Evolutionary conservation across 1,140 invertebrate species (phyloP).

Genomic region (Neodiprion pinetum): DNA sequence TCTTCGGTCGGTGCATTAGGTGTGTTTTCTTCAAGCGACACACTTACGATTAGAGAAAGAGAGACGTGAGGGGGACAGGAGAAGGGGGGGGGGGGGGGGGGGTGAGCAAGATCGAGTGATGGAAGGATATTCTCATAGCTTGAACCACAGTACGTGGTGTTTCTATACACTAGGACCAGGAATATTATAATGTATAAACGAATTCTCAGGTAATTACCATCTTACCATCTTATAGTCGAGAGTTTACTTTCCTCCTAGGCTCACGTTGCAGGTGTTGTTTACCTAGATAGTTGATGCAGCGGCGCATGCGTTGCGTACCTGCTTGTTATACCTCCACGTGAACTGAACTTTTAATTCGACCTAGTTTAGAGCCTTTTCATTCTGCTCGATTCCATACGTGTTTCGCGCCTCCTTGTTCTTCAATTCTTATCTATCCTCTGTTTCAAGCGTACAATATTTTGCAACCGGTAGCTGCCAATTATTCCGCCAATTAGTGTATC

Average conservation of each 20-base stretch:
- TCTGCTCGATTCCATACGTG: background rate
- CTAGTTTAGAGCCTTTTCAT: no score
- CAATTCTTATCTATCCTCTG: background rate
- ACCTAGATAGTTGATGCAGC: background rate
- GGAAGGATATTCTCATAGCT: background rate
- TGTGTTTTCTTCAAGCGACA: background rate
- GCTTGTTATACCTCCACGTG: no score
- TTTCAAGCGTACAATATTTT: background rate
- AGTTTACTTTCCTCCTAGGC: background rate
- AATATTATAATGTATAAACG: background rate
- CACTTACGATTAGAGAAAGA: background rate
- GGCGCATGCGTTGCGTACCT: background rate
- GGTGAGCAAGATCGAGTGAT: no score
- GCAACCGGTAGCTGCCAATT: constrained; percentile 1
- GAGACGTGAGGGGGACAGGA: no score
- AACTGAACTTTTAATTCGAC: no score
- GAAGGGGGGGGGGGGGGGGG: no score
- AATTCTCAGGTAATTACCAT: background rate
- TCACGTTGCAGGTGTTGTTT: background rate
- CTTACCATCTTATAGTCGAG: background rate
- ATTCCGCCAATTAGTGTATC: background rate
- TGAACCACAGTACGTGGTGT: background rate
- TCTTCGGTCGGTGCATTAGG: no score
- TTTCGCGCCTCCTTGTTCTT: background rate
- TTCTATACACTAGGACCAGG: background rate